Percentiles rank a stretch among this genome's conserved stretches.
Conservation (phyloP, 2,797 vertebrate genomes). For the Anas bernieri region DNA sequence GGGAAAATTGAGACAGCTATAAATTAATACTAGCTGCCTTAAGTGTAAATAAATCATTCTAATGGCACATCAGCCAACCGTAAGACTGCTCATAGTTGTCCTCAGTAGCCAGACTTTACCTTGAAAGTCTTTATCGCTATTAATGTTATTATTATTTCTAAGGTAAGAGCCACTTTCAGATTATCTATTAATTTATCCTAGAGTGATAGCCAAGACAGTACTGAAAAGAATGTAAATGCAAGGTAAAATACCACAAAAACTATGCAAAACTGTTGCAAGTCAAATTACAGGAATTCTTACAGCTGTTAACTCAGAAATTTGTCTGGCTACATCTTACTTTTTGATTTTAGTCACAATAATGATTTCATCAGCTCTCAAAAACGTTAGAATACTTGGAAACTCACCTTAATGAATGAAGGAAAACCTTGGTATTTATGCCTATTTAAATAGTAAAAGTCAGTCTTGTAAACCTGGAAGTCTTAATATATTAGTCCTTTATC, state of each 20-base stretch:
- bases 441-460: neutral
- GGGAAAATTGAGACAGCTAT: neutral
- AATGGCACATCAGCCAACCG: neutral
- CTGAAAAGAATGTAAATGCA: neutral
- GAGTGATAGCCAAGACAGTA: neutral
- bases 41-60: neutral
- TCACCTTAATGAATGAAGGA: neutral
- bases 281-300: conserved; percentile 1
- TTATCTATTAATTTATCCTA: neutral
- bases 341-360: neutral
- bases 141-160: neutral
- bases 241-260: neutral
- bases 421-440: neutral
- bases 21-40: neutral
- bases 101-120: neutral
- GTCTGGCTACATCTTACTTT: neutral
- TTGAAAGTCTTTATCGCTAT: neutral
- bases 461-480: neutral
- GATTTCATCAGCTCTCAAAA: conserved; percentile 11
- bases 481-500: neutral
- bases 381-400: neutral
- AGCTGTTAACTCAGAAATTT: neutral
- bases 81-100: neutral
- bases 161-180: neutral
- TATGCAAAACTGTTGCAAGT: neutral